Base-by-base conservation (phyloP, 2,113 vertebrate species). In the Eidolon helvum region DNA sequence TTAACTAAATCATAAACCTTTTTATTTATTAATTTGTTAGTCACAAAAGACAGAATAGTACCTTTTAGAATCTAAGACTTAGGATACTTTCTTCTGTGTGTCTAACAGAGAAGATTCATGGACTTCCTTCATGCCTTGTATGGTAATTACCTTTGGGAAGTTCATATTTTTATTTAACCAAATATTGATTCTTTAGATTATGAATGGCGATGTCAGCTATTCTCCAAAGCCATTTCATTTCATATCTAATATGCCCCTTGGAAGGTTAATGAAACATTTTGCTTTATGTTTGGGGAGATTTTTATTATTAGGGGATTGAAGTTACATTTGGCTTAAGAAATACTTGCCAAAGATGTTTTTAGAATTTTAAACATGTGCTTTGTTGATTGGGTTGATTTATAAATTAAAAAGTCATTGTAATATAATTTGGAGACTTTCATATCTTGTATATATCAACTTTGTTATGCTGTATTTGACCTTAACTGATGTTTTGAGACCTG, bases 151-250 rank as follows among this genome's bases (percentile, higher is more conserved):
- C 0, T 86, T 97, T 96, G 19, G 94, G 96, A 95, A 50, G 0
- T 80, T 95, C 72, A 38, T 96, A 35, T 74, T 91, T 96, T 63
- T 84, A 50, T 89, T 97, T 75, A 88, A 48, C 6, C 24, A 97
- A 86, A 86, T 84, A 87, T 35, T 93, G 19, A 0, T 90, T 95
- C 57, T 95, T 61, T 96, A 78, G 3, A 0, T 96, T 96, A 66
- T 69, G 7, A 10, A 61, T 69, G 14, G 97, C n/a, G 7, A 9
- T 97, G 7, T 80, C 10, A 43, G n/a, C 66, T 90, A 24, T 85
- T 94, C 11, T 87, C 24, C 33, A 87, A 84, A 75, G 48, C 6
- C 33, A 43, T 90, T 94, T 89, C 5, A 78, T 79, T 94, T 96
- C 19, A 45, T 71, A 68, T 83, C 6, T 95, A 78, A 57, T 91